phyloP scores from a whole-genome alignment of 2,797 vertebrate genomes.

The Synaphobranchus kaupii region DNA sequence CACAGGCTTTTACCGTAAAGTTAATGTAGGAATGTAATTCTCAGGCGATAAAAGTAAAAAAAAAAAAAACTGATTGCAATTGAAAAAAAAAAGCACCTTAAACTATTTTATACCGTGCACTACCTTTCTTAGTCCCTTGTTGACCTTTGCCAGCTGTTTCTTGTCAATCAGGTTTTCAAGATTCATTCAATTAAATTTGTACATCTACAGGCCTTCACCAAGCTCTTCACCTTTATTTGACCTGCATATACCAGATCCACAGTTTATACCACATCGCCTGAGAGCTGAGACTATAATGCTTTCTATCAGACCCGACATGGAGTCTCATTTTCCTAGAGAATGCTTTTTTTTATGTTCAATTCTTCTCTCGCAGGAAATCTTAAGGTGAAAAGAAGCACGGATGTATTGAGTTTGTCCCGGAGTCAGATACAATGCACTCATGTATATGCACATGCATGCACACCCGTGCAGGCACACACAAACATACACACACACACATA shows the following conservation, averaged over 20 bases:
- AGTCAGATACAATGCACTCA: conserved; percentile 28
- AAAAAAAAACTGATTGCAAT: background rate
- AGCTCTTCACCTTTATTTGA: background rate
- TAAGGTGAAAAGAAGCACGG: conserved; percentile 40
- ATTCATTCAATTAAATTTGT: no score
- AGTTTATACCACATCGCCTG: background rate
- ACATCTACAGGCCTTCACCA: background rate
- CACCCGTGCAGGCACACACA: background rate
- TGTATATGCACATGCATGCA: background rate
- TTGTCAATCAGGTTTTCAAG: background rate
- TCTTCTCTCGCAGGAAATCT: background rate
- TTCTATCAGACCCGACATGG: background rate
- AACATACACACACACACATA: background rate
- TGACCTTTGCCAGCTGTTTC: background rate
- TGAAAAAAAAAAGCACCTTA: background rate
- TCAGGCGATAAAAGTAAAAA: background rate
- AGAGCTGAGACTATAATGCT: background rate
- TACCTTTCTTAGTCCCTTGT: background rate
- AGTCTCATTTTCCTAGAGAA: background rate
- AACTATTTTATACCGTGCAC: background rate
- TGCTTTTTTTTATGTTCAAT: background rate
- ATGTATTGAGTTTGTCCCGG: conserved; percentile 32
- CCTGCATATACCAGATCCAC: background rate
- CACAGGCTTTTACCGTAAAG: background rate
- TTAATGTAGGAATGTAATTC: background rate